Evolutionary conservation across 2,888 invertebrate species (phyloP), one percentile per base, ranked within the genome.

Genomic region (Morpho helenor): DNA sequence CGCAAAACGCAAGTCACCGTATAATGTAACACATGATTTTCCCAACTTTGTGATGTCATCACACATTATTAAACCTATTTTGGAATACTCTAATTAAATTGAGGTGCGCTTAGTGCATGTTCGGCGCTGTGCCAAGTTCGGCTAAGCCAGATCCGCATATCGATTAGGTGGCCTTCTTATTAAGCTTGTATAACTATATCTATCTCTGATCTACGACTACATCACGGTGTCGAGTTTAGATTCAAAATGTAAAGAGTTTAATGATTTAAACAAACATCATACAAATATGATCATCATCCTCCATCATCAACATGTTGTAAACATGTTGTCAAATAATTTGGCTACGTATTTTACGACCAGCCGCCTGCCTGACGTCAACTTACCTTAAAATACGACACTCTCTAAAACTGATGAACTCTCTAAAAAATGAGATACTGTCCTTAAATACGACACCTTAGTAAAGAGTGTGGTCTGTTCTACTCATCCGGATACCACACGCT

Each of bases 1-100:
- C 86, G 84, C 84, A 86, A 84, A 87, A 82, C 79, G 89, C 88
- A 85, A 88, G 84, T 90, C 89, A 90, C 81, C 79, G 70, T 76
- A 77, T 80, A 79, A 78, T 80, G 81, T 82, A 76, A 82, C 77
- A 76, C 68, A 67, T 62, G 67, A 70, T 69, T 68, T 68, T 66
- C 65, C 63, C 46, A 64, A 65, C 57, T 61, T 64, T 62, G 63
- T 62, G 61, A 59, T 60, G 62, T 63, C 64, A 68, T 66, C 61
- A 60, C 60, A 59, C 60, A 65, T 67, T 65, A 67, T 66, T 65
- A 66, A 63, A 61, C 61, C 63, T 63, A 64, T 60, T 62, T 65
- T 59, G 58, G 52, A 60, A 61, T 61, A 64, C 66, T 63, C 64
- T 68, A 65, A 66, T 65, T 66, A 67, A 66, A 68, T 64, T 65